Base-by-base conservation (phyloP, 30 jellyfish, hydroid and myxozoan genomes). In the Aurelia sp. region DNA sequence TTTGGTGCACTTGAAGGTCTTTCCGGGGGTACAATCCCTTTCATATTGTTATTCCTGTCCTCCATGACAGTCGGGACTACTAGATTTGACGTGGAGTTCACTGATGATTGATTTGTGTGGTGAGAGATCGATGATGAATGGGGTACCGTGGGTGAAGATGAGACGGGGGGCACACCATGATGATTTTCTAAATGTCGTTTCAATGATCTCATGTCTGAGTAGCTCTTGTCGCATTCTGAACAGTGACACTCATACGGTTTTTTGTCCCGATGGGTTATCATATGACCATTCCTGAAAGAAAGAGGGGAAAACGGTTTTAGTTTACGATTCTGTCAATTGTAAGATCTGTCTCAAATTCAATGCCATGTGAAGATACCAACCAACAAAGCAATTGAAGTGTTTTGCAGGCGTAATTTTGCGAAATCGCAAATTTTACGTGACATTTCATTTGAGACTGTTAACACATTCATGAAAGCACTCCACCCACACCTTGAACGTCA, bases 261-360 rank as follows among this genome's bases (percentile, higher is more conserved):
- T 76, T 95, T 95, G 90, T 95, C 99, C 21, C 99, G 83, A 65
- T 95, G 99, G 1, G 99, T 95, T 59, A 95, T 95, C 99, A 95
- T 95, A 80, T 95, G 99, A 59, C 99, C 99, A 95, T 95, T 95
- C 65, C 99, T 95, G 70, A 55, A 58, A 62, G 37, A 9, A 44
- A 44, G 15, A 5, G 55, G 55, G 50, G 3, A 3, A 27, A 27
- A 27, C 2, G 33, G 33, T 27, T 37, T 37, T 37, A 37, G 50
- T 5, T 37, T 5, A 37, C 7, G 50, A 37, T 3, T 37, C 50
- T 37, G 7, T 37, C 50, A 37, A 37, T 37, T 37, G 50, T 37
- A 37, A 37, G 10, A 37, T 37, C 10, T 27, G 33, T 27, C 33
- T 27, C 33, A 27, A 27, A 27, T 27, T 27, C 33, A 2, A 27